Percentiles rank a stretch among this genome's conserved stretches.
Evolutionary conservation across 2,888 invertebrate species (phyloP).

Genomic region (Prionchulus punctatus): DNA sequence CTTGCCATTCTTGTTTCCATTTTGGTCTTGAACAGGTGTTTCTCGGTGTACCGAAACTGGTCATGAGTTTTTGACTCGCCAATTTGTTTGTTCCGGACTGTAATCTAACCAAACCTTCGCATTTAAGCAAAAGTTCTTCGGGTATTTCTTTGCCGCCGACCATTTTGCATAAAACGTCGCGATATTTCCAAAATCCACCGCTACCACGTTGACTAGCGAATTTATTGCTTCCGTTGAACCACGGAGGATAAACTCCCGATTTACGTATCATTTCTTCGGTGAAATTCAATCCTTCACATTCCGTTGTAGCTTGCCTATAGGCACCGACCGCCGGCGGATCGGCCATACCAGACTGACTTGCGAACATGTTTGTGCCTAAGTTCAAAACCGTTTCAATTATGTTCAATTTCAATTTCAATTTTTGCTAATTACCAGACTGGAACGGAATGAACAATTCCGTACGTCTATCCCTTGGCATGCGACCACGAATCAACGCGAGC

Average conservation of each 20-base stretch:
- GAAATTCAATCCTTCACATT: slow-evolving; percentile 10
- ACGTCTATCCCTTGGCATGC: slow-evolving; percentile 14
- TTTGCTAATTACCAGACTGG: slow-evolving; percentile 19
- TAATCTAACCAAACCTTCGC: slow-evolving; percentile 29
- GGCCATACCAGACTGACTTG: slow-evolving; percentile 29
- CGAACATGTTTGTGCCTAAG: slow-evolving; percentile 28
- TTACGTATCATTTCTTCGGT: slow-evolving; percentile 28
- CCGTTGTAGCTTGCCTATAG: slow-evolving; percentile 3
- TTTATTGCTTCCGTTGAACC: slow-evolving; percentile 32
- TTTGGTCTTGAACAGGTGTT: slow-evolving; percentile 20
- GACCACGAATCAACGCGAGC: slow-evolving; percentile 17
- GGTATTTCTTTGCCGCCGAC: slow-evolving; percentile 9
- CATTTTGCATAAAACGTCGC: slow-evolving; percentile 8
- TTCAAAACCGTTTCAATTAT: no score
- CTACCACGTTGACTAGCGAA: slow-evolving; percentile 28
- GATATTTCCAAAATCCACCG: slow-evolving; percentile 1
- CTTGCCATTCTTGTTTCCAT: slow-evolving; percentile 32
- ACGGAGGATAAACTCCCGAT: slow-evolving; percentile 28
- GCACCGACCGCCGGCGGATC: slow-evolving; percentile 17
- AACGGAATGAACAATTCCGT: slow-evolving; percentile 29
- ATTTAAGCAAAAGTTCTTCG: not conserved
- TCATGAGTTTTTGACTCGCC: slow-evolving; percentile 41
- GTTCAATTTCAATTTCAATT: not conserved
- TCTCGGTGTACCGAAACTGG: slow-evolving; percentile 41
- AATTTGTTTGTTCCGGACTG: slow-evolving; percentile 42